phyloP scores from a whole-genome alignment of 64 coral and sea anemone species.

The Catalaphyllia jardinei region DNA sequence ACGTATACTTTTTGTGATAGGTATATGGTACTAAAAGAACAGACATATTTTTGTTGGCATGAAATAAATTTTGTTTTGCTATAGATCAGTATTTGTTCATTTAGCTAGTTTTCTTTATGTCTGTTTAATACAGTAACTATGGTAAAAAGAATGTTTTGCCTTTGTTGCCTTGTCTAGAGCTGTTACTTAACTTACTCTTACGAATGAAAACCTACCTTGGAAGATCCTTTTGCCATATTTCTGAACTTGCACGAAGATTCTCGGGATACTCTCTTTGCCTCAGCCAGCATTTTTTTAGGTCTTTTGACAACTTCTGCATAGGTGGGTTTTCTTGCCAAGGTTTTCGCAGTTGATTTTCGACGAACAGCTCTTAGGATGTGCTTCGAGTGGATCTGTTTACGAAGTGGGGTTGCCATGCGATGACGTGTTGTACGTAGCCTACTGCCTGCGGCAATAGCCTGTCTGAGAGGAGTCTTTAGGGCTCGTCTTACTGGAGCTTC shows the following conservation, averaged over 20 bases:
- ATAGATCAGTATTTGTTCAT: no score
- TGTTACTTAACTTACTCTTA: neutral
- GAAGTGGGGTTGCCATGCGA: slow-evolving; percentile 73
- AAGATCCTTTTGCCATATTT: neutral
- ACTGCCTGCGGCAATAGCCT: slow-evolving; percentile 68
- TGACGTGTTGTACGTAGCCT: slow-evolving; percentile 68
- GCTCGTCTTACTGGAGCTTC: slow-evolving; percentile 19
- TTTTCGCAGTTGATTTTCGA: slow-evolving; percentile 62
- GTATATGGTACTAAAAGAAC: no score
- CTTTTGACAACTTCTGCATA: slow-evolving; percentile 97
- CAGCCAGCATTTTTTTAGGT: slow-evolving; percentile 54
- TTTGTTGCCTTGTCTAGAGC: neutral
- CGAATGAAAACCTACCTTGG: neutral
- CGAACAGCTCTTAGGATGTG: slow-evolving; percentile 51
- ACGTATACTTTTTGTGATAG: no score
- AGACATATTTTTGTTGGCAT: no score
- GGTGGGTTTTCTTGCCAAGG: slow-evolving; percentile 61
- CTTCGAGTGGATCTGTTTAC: slow-evolving; percentile 50
- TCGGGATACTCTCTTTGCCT: slow-evolving; percentile 5
- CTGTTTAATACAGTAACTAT: no score
- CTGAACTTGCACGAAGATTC: slow-evolving; percentile 3
- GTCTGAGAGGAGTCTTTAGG: slow-evolving; percentile 81
- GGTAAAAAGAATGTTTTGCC: neutral
- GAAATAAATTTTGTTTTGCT: no score
- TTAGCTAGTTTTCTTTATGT: no score